A percentile compares a stretch with the other conserved stretches of the same genome.
Evolutionary conservation across 2,113 vertebrate genomes (phyloP).

Genomic region (Solenodon paradoxus): DNA sequence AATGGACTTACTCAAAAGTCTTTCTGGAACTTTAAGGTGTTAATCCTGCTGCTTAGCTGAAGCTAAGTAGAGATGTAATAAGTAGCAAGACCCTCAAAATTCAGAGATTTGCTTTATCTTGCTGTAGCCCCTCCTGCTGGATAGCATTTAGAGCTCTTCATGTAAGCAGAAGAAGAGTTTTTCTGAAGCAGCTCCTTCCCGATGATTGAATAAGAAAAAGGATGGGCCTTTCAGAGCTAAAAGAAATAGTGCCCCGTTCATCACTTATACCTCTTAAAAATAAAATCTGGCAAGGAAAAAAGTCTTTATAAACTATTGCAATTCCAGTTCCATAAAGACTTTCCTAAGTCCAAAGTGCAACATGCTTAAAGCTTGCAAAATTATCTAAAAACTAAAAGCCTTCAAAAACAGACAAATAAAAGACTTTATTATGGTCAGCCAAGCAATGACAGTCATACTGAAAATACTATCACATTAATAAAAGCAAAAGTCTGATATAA

Average conservation of each 20-base stretch:
- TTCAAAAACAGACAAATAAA: constrained; percentile 19
- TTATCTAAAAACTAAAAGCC: constrained; percentile 50
- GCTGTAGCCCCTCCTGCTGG: constrained; percentile 75
- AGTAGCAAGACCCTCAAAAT: constrained; percentile 36
- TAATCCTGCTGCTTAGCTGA: constrained; percentile 60
- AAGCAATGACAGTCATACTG: constrained; percentile 1
- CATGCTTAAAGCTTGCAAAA: constrained; percentile 35
- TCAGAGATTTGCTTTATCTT: not conserved
- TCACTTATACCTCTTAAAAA: constrained; percentile 49
- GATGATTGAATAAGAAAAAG: constrained; percentile 36
- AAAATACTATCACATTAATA: not conserved
- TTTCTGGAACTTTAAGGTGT: constrained; percentile 64
- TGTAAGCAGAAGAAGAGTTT: constrained; percentile 61
- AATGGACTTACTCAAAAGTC: constrained; percentile 72
- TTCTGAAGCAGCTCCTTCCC: constrained; percentile 44
- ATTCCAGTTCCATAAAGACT: constrained; percentile 33
- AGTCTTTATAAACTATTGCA: constrained; percentile 32
- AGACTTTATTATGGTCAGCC: not conserved
- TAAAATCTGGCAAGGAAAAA: not conserved
- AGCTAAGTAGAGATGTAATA: not conserved
- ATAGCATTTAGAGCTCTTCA: constrained; percentile 54
- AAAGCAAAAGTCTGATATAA: constrained; percentile 32
- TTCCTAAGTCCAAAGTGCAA: constrained; percentile 23
- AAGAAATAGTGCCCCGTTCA: constrained; percentile 39
- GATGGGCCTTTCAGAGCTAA: constrained; percentile 43